Evolutionary conservation across 2,888 invertebrate species (phyloP).

Genomic region (Coenonympha arcania): DNA sequence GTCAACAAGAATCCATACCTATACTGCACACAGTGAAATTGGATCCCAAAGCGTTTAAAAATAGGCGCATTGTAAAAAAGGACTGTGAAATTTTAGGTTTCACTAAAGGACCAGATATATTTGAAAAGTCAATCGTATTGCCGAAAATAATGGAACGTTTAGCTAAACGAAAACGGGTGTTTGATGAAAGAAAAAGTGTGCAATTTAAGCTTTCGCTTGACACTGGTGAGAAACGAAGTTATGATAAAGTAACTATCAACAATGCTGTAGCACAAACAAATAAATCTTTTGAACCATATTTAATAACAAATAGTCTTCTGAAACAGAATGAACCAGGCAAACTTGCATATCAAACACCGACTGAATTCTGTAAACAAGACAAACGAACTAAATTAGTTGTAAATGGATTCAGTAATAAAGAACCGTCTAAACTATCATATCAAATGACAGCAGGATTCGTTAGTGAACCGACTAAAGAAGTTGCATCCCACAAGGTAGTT

Average conservation of each 20-base stretch:
- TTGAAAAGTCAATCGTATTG: constrained; percentile 37
- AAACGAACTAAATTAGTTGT: not conserved
- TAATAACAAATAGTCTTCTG: not conserved
- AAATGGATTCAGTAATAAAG: no score
- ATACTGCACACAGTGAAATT: constrained; percentile 29
- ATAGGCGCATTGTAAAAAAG: constrained; percentile 26
- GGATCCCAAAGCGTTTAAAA: constrained; percentile 28
- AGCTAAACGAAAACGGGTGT: constrained; percentile 18
- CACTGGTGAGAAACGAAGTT: constrained; percentile 7
- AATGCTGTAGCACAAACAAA: not conserved
- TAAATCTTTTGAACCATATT: not conserved
- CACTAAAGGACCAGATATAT: constrained; percentile 38
- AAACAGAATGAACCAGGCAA: not conserved
- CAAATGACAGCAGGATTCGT: no score
- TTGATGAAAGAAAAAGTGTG: constrained; percentile 20
- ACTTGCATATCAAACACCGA: not conserved
- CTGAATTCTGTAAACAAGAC: not conserved
- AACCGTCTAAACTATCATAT: no score
- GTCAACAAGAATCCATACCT: constrained; percentile 2
- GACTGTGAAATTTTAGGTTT: constrained; percentile 27
- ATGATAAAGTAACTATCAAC: not conserved
- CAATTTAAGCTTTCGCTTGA: constrained; percentile 27
- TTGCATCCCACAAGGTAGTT: no score
- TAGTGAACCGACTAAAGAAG: no score
- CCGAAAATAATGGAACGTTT: constrained; percentile 39